phyloP scores from a whole-genome alignment of 2,113 vertebrate genomes.

The Brienomyrus brachyistius region DNA sequence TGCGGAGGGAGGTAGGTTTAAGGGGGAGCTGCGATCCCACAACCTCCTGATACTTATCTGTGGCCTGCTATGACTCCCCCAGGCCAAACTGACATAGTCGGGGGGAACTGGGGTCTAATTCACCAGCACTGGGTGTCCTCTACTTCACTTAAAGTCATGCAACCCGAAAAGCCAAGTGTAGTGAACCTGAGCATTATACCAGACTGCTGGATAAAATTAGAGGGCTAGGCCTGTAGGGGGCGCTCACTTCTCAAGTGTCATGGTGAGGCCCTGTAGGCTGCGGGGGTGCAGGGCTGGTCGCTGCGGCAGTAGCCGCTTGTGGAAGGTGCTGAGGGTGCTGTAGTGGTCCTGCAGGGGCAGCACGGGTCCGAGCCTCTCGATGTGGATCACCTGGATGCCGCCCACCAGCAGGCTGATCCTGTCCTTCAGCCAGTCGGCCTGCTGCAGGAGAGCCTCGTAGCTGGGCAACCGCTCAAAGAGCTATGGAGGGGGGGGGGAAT shows the following conservation, averaged over 20 bases:
- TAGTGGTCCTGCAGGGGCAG: slow-evolving; percentile 79
- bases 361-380: slow-evolving; percentile 72
- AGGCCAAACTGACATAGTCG: background rate
- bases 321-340: slow-evolving; percentile 67
- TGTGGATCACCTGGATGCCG: slow-evolving; percentile 71
- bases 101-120: background rate
- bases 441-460: slow-evolving; percentile 72
- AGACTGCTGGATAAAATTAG: background rate
- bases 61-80: background rate
- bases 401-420: slow-evolving; percentile 79
- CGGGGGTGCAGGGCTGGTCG: slow-evolving; percentile 70
- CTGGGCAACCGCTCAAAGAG: slow-evolving; percentile 76
- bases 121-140: background rate
- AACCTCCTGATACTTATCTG: background rate
- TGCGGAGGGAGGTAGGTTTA: slow-evolving; percentile 39
- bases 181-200: background rate
- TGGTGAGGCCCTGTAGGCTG: slow-evolving; percentile 77
- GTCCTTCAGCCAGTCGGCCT: slow-evolving; percentile 73
- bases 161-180: background rate
- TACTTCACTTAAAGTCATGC: background rate
- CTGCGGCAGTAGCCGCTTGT: slow-evolving; percentile 59
- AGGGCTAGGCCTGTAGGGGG: background rate
- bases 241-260: slow-evolving; percentile 75
- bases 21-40: background rate
- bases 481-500: slow-evolving; percentile 42